A percentile compares a stretch with the other conserved stretches of the same genome.
These are phyloP conservation scores for Philopedon plagiatum DNA, from an alignment of 2,888 invertebrate genomes.

Conservation along the genomic window DNA sequence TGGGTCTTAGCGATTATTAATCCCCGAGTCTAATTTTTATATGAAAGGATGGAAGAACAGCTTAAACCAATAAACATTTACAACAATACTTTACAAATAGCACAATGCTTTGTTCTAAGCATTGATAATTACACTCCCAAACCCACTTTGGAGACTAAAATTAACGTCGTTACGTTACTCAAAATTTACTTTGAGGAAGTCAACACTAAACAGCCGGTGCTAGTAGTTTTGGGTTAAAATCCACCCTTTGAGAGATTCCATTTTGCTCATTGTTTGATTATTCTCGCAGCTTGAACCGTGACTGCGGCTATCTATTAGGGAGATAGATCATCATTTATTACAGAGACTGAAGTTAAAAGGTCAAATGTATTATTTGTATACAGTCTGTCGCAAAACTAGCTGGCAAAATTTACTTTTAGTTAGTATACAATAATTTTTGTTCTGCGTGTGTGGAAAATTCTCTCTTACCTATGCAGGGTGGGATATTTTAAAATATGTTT, in stretches of 20 bases:
- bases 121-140: conserved; percentile 23
- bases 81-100: not conserved
- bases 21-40: too few relatives aligned
- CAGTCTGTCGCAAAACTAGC: too few relatives aligned
- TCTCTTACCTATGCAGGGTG: too few relatives aligned
- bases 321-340: conserved; percentile 6
- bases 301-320: conserved; percentile 8
- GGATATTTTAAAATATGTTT: too few relatives aligned
- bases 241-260: conserved; percentile 8
- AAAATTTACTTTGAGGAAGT: conserved; percentile 11
- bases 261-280: conserved; percentile 20
- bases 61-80: not conserved
- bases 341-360: not conserved
- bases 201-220: conserved; percentile 8
- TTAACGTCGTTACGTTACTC: conserved; percentile 5
- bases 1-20: too few relatives aligned
- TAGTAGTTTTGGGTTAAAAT: conserved; percentile 7
- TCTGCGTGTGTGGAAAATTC: too few relatives aligned
- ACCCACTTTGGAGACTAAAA: conserved; percentile 4
- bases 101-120: conserved; percentile 19
- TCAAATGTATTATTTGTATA: too few relatives aligned
- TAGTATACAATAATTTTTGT: too few relatives aligned
- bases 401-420: too few relatives aligned
- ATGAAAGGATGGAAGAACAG: not conserved
- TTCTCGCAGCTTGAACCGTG: conserved; percentile 2